Conservation (phyloP, 2,797 vertebrate genomes). For the Scyliorhinus canicula region DNA sequence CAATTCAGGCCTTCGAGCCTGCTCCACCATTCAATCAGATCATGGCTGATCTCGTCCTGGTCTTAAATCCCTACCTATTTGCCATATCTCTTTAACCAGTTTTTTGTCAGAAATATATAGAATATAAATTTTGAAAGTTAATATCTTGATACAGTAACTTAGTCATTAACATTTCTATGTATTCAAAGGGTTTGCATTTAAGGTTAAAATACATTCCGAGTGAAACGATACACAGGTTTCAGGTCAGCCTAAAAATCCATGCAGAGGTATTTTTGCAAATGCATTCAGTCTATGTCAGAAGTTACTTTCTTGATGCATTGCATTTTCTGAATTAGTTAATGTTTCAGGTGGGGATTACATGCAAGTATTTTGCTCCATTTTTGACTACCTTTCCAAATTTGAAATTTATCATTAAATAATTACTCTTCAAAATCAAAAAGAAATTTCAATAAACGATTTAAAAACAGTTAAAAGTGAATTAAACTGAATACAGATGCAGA, state of each 20-base stretch:
- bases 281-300: neutral
- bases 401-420: neutral
- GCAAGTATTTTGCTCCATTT: neutral
- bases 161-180: neutral
- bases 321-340: neutral
- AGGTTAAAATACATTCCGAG: neutral
- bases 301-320: neutral
- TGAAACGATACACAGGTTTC: neutral
- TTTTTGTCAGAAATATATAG: too few relatives aligned
- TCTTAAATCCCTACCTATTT: too few relatives aligned
- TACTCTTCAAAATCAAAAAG: neutral
- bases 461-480: too few relatives aligned
- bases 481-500: neutral
- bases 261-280: neutral
- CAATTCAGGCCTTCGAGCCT: too few relatives aligned
- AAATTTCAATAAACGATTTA: neutral
- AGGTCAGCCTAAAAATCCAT: neutral
- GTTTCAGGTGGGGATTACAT: neutral
- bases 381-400: neutral
- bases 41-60: too few relatives aligned
- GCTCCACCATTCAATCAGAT: too few relatives aligned
- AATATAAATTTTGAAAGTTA: neutral
- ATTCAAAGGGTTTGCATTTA: neutral
- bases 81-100: too few relatives aligned
- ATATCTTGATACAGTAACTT: neutral